Evolutionary conservation across 1,140 invertebrate genomes (phyloP).

Genomic region (Agraylea sexmaculata): DNA sequence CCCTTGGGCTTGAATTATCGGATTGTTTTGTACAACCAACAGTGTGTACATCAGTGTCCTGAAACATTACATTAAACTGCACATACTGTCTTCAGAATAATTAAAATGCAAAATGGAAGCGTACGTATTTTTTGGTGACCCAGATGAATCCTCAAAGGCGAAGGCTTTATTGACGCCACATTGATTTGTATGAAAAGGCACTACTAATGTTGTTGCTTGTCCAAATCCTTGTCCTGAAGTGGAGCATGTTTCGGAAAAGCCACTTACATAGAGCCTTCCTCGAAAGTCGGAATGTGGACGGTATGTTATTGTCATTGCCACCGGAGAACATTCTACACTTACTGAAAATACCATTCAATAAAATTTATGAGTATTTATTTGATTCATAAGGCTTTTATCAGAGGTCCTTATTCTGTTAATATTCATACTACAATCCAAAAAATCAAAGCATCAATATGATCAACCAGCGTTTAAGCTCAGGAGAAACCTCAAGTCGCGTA

Average conservation of each 20-base stretch:
- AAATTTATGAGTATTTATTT: too few relatives aligned
- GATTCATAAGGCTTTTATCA: too few relatives aligned
- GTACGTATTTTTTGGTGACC: constrained; percentile 31
- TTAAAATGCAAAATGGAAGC: background rate
- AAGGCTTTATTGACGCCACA: constrained; percentile 37
- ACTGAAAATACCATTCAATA: constrained; percentile 36
- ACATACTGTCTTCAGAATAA: background rate
- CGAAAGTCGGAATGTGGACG: constrained; percentile 42
- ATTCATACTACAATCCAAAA: too few relatives aligned
- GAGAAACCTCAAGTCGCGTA: too few relatives aligned
- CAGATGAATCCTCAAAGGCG: constrained; percentile 29
- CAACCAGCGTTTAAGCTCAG: too few relatives aligned
- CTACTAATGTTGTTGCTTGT: constrained; percentile 24
- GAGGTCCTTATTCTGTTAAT: too few relatives aligned
- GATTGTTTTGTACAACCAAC: constrained; percentile 54
- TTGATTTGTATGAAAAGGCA: constrained; percentile 28
- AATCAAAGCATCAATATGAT: too few relatives aligned
- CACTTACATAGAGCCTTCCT: constrained; percentile 49
- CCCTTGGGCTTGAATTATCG: constrained; percentile 50
- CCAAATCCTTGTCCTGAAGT: constrained; percentile 25
- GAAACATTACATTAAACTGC: constrained; percentile 11
- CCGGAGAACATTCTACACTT: constrained; percentile 42
- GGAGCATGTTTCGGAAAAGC: constrained; percentile 45
- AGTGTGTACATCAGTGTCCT: constrained; percentile 49
- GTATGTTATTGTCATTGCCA: constrained; percentile 44